Evolutionary conservation across 2,888 invertebrate species (phyloP), one percentile per base, ranked within the genome.

Genomic region (Muschampia plurimacula): DNA sequence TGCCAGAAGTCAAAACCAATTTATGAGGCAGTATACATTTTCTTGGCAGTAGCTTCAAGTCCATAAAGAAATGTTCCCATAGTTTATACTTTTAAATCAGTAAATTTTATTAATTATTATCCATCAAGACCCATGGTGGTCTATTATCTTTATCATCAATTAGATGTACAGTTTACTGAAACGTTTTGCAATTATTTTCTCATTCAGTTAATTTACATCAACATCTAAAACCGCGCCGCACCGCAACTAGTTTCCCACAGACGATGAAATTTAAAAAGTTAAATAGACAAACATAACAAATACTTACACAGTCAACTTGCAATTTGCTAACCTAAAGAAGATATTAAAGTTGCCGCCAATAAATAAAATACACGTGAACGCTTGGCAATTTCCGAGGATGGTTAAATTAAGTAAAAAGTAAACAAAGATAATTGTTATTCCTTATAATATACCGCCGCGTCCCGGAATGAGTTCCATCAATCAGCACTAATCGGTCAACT

Each of bases 271-370:
- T 52, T 15, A 60, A 71, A 71, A 66, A 66, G 64, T n/a, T 49
- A 70, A 59, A 36, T 28, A 12, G 57, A 28, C 28, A n/a, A 15
- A 70, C 32, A 59, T 66, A 60, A 71, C 65, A 66, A 66, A 71
- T 71, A 64, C 59, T 57, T 39, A 72, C 39, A 59, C 60, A 22
- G 66, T 39, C 49, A 49, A 49, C 62, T 62, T 6, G 71, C 39
- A 67, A 72, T 72, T 72, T 66, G n/a, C 70, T 70, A 55, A 41
- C 71, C 71, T 66, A 72, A 72, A 72, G 60, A 72, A 72, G 71
- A 67, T 72, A 71, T 67, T 72, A 72, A 72, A 72, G 71, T 28
- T 41, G 41, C 71, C 71, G 71, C 49, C 69, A 28, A 49, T 39
- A 52, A 55, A 63, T 36, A 59, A 65, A 70, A 71, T 60, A 60